Conservation (phyloP, 2,888 invertebrate genomes). For the Microchrysa polita region DNA sequence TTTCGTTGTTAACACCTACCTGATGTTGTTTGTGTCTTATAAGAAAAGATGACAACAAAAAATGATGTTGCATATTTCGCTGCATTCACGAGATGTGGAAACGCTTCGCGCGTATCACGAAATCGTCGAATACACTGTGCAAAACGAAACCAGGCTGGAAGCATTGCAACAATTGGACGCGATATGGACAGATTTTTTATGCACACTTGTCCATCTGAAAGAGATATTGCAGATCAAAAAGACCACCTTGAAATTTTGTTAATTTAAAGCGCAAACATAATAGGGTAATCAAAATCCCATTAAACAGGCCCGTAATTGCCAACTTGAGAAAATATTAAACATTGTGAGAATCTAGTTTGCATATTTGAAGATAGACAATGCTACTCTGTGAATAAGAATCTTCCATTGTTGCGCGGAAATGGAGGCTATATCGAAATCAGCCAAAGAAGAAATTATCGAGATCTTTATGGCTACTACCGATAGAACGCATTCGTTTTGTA, state of each 20-base stretch:
- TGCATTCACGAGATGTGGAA: slow-evolving; percentile 86
- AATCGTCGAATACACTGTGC: slow-evolving; percentile 86
- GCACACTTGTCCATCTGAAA: slow-evolving; percentile 65
- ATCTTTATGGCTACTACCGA: no score
- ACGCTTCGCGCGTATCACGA: slow-evolving; percentile 79
- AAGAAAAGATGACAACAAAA: slow-evolving; percentile 81
- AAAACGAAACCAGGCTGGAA: slow-evolving; percentile 88
- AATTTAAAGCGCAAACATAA: no score
- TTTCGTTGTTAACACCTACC: slow-evolving; percentile 54
- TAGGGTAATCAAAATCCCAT: no score
- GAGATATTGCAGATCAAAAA: slow-evolving; percentile 5
- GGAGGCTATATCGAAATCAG: no score
- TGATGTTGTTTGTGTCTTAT: slow-evolving; percentile 60
- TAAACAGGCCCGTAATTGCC: no score
- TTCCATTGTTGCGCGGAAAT: no score
- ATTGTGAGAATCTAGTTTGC: no score
- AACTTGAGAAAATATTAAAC: no score
- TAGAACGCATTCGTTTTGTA: no score
- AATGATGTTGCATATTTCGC: slow-evolving; percentile 92
- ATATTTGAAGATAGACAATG: no score
- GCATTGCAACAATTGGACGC: slow-evolving; percentile 75
- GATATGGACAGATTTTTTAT: slow-evolving; percentile 66
- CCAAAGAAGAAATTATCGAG: no score
- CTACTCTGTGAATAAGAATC: no score
- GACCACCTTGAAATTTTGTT: background rate